These are phyloP conservation scores for Pangasius larnaudii DNA, from an alignment of 2,797 vertebrate genomes.

Conservation along the genomic window DNA sequence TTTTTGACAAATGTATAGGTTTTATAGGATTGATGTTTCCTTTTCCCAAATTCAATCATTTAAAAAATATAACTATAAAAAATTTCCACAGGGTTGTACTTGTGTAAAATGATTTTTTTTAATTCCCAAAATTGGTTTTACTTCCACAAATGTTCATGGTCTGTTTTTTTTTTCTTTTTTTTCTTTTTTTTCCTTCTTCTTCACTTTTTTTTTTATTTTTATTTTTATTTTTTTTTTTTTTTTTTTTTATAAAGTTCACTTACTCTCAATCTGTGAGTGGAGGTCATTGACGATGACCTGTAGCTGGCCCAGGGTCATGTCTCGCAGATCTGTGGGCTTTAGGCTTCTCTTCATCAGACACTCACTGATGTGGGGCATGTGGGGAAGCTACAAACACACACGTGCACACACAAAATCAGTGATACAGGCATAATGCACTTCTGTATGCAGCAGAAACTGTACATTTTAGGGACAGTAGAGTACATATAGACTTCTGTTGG, in stretches of 20 bases:
- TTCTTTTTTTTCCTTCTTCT: too few relatives aligned
- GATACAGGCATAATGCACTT: neutral
- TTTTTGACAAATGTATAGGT: neutral
- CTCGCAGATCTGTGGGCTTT: slow-evolving; percentile 92
- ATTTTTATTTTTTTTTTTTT: neutral
- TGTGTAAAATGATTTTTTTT: neutral
- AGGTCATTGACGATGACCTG: slow-evolving; percentile 98
- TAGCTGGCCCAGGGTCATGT: slow-evolving; percentile 97
- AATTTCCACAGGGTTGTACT: neutral
- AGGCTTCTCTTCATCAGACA: slow-evolving; percentile 98
- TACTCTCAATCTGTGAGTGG: slow-evolving; percentile 98
- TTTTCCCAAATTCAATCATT: neutral
- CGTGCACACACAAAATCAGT: slow-evolving; percentile 16
- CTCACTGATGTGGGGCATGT: slow-evolving; percentile 97
- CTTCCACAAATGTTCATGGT: neutral
- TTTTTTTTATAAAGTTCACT: slow-evolving; percentile 65
- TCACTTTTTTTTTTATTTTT: too few relatives aligned
- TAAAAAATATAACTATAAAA: neutral
- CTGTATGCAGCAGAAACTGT: neutral
- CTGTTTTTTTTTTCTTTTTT: neutral
- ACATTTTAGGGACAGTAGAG: neutral
- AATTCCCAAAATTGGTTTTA: slow-evolving; percentile 3
- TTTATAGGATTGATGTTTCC: neutral
- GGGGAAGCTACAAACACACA: slow-evolving; percentile 83
- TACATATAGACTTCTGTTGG: neutral